phyloP scores from a whole-genome alignment of 2,888 invertebrate species.

The Sinelater perroti region DNA sequence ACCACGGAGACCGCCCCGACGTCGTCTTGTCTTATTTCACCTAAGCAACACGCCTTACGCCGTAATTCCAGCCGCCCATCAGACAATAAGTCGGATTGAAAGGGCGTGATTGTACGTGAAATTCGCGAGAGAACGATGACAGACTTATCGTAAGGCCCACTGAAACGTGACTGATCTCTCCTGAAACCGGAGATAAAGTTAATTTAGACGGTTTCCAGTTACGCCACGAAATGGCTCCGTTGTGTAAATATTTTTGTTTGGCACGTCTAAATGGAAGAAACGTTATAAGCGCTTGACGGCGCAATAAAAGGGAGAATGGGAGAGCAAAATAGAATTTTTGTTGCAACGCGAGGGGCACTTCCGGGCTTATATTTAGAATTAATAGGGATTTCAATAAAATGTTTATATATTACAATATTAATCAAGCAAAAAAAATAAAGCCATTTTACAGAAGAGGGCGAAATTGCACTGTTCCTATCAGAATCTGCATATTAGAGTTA shows the following conservation, averaged over 20 bases:
- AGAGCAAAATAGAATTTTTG: background rate
- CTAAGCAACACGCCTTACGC: conserved; percentile 20
- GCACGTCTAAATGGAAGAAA: conserved; percentile 10
- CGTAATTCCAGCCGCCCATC: conserved; percentile 15
- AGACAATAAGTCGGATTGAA: conserved; percentile 15
- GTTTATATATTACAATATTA: no score
- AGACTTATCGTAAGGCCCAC: conserved; percentile 24
- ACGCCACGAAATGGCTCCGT: conserved; percentile 18
- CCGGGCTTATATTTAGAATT: no score
- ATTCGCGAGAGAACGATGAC: conserved; percentile 5
- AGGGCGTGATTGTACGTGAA: conserved; percentile 21
- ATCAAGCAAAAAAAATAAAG: no score
- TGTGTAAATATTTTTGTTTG: conserved; percentile 27
- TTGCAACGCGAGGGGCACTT: background rate
- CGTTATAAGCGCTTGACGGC: conserved; percentile 1
- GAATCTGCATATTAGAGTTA: no score
- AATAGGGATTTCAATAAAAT: no score
- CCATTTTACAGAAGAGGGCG: no score
- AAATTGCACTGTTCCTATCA: no score
- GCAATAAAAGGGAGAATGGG: background rate
- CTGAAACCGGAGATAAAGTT: conserved; percentile 33
- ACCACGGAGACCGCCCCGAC: conserved; percentile 5
- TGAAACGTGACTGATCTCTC: conserved; percentile 34
- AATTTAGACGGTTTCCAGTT: conserved; percentile 32
- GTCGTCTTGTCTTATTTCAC: conserved; percentile 27